Evolutionary conservation across 2,797 vertebrate genomes (phyloP).

Genomic region (Vipera ursinii): DNA sequence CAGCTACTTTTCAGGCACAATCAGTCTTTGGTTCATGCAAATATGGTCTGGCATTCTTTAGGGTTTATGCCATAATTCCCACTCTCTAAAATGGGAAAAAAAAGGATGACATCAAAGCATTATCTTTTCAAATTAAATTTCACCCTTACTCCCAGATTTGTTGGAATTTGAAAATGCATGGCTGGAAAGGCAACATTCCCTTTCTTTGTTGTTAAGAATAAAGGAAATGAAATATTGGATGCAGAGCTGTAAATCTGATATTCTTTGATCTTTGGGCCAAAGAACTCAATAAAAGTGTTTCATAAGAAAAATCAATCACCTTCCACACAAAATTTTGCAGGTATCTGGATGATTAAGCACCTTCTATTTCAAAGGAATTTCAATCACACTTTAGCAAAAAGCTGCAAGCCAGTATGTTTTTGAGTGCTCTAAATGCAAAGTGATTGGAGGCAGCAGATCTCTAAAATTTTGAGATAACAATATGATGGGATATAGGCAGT

Average conservation of each 20-base stretch:
- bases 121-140: slow-evolving; percentile 58
- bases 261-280: slow-evolving; percentile 69
- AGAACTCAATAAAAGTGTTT: slow-evolving; percentile 58
- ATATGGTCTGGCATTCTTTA: neutral
- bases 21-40: neutral
- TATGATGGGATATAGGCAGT: slow-evolving; percentile 28
- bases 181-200: slow-evolving; percentile 45
- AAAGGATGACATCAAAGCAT: slow-evolving; percentile 48
- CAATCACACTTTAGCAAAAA: slow-evolving; percentile 32
- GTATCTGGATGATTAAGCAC: slow-evolving; percentile 54
- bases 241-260: slow-evolving; percentile 43
- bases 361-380: slow-evolving; percentile 46
- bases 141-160: slow-evolving; percentile 31
- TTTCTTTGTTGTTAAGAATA: slow-evolving; percentile 65
- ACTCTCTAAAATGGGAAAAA: slow-evolving; percentile 25
- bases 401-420: neutral
- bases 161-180: slow-evolving; percentile 48
- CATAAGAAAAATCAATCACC: slow-evolving; percentile 45
- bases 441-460: slow-evolving; percentile 8
- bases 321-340: slow-evolving; percentile 55
- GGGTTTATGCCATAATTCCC: slow-evolving; percentile 35
- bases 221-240: slow-evolving; percentile 62
- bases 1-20: neutral
- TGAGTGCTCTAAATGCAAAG: neutral
- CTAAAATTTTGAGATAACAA: neutral